Conservation (phyloP, 2,113 vertebrate genomes). For the Hemiscyllium ocellatum region DNA sequence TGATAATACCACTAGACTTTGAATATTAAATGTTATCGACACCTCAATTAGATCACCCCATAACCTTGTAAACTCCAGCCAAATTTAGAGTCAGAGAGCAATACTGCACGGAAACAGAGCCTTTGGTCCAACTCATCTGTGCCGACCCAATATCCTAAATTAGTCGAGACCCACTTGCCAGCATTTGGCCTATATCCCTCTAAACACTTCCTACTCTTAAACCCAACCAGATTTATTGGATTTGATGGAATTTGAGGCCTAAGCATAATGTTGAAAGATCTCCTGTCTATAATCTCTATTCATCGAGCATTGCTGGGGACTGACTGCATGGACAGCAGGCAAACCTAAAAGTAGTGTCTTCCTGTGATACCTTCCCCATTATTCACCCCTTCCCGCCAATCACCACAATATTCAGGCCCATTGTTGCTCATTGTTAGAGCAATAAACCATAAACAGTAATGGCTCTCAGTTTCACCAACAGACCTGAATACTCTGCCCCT, state of each 20-base stretch:
- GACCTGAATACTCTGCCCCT: neutral
- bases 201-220: too few species aligned
- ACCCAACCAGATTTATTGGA: too few species aligned
- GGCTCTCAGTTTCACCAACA: neutral
- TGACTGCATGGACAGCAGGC: neutral
- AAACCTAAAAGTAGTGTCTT: neutral
- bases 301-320: neutral
- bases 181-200: too few species aligned
- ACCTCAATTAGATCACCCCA: neutral
- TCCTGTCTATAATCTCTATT: neutral
- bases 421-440: neutral
- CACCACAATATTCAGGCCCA: neutral
- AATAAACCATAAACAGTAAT: neutral
- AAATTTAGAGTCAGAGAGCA: too few species aligned
- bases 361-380: neutral
- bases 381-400: too few species aligned
- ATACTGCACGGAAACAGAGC: too few species aligned
- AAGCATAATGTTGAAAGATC: neutral
- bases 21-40: neutral
- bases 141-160: too few species aligned
- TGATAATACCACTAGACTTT: too few species aligned
- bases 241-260: too few species aligned
- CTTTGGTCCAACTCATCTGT: too few species aligned
- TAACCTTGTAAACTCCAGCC: neutral
- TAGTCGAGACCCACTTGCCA: too few species aligned